Base-by-base conservation (phyloP, 2,888 invertebrate genomes). In the Petrolisthes cinctipes region DNA sequence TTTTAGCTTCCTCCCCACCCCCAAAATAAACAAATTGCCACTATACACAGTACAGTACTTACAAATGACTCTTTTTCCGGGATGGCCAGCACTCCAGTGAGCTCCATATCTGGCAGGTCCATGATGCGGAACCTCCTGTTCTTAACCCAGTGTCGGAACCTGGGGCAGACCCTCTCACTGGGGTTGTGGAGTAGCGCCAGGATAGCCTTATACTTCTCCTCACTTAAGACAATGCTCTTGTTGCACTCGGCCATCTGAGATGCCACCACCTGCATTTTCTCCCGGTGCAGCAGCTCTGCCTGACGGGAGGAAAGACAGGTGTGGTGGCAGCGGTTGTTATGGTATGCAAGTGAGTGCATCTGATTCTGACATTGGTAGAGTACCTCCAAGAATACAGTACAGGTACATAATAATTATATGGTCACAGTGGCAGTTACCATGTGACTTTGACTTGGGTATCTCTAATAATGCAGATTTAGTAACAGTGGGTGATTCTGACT, bases 101-200 rank as follows among this genome's bases (percentile, higher is more conserved):
- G 71, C 17, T 4, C 71, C 71, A 71, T 71, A 14, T 71, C 71
- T 17, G 71, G 71, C 71, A 71, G 71, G 71, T 71, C 71, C 71
- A 71, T 71, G 20, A 71, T 71, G n/a, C 71, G 20, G 71, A 71
- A 71, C 71, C 71, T 71, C 71, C 71, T 71, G 71, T 6, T 71
- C 71, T 71, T 71, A 6, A 71, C 71, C 71, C 71, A 71, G 71
- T 71, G 71, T 71, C 71, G 71, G 20, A 71, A 71, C 71, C 20
- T 71, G 71, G 71, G 71, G 20, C 6, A 17, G 71, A 71, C 71
- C 17, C 6, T 71, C 4, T 17, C 17, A 6, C 17, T 71, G 71
- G 71, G 71, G 20, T 71, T 71, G 6, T 20, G 14, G 6, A 71
- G 71, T 14, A n/a, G 71, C 6, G 71, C 71, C 6, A 71, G 71